phyloP scores from a whole-genome alignment of 2,797 vertebrate species.

The Pangasius mekongensis region DNA sequence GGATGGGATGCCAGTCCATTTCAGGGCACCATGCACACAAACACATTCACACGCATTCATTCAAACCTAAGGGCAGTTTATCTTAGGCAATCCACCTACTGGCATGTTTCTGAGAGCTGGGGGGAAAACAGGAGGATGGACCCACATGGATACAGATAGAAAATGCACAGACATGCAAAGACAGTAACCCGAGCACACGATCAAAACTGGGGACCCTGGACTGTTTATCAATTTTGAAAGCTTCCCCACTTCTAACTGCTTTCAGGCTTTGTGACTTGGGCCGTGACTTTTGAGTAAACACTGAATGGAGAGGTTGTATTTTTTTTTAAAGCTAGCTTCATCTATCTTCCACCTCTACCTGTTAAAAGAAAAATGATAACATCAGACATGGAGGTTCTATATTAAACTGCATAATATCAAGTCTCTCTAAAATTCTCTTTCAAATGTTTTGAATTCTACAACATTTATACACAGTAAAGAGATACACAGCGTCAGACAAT shows the following conservation, averaged over 20 bases:
- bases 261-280: not conserved
- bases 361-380: not conserved
- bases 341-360: not conserved
- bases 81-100: not conserved
- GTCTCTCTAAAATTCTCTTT: not conserved
- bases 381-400: not conserved
- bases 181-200: not conserved
- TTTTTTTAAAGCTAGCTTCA: not conserved
- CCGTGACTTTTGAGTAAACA: too few relatives aligned
- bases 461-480: not conserved
- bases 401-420: not conserved
- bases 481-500: not conserved
- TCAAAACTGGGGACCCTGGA: not conserved
- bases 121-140: not conserved
- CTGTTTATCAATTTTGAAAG: not conserved
- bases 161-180: not conserved
- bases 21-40: not conserved
- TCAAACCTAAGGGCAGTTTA: not conserved
- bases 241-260: not conserved
- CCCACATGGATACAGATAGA: not conserved
- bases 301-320: not conserved
- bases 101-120: not conserved
- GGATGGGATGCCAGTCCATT: not conserved
- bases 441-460: not conserved
- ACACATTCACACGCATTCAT: not conserved